phyloP scores from a whole-genome alignment of 2,888 invertebrate genomes.

The Drosophila barbarae region DNA sequence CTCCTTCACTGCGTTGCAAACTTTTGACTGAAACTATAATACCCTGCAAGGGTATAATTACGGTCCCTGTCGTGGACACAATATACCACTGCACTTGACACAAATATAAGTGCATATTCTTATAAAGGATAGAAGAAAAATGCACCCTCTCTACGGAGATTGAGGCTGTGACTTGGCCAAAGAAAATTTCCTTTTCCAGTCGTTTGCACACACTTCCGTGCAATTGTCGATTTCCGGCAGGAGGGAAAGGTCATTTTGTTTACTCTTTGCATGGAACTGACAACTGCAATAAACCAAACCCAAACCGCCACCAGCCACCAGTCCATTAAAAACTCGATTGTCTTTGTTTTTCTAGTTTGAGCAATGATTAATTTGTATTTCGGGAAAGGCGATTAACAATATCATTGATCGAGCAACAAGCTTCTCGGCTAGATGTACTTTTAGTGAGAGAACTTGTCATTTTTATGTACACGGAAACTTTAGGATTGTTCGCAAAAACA shows the following conservation, averaged over 20 bases:
- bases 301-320: background rate
- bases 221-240: slow-evolving; percentile 1
- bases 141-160: background rate
- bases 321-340: background rate
- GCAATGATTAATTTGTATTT: slow-evolving; percentile 54
- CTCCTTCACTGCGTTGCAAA: no score
- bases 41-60: no score
- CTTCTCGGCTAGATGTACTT: slow-evolving; percentile 22
- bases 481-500: slow-evolving; percentile 1
- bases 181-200: background rate
- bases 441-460: slow-evolving; percentile 13
- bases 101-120: background rate
- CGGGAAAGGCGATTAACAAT: slow-evolving; percentile 34
- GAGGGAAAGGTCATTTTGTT: background rate
- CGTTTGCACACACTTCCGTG: background rate
- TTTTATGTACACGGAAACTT: slow-evolving; percentile 20
- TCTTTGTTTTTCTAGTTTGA: slow-evolving; percentile 23
- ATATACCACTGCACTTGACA: background rate
- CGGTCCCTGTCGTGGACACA: background rate
- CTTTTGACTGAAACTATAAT: no score
- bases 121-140: background rate
- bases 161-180: background rate
- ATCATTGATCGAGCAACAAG: slow-evolving; percentile 26
- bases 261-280: background rate
- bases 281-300: background rate